phyloP scores from a whole-genome alignment of 1,140 invertebrate species.

The Aphis gossypii region DNA sequence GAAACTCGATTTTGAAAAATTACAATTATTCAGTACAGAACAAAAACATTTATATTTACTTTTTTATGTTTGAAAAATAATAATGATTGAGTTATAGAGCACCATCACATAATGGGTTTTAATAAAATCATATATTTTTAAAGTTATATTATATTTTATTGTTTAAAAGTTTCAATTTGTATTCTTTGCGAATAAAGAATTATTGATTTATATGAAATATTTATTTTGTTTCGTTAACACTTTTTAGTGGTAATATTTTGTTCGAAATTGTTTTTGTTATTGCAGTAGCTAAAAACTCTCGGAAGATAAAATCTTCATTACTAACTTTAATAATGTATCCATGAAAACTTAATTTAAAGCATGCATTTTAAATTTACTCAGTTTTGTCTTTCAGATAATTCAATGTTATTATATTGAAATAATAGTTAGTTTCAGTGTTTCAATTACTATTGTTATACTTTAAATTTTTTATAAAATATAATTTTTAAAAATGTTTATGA shows the following conservation, averaged over 20 bases:
- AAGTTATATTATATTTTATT: neutral
- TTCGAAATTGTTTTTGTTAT: neutral
- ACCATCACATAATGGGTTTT: constrained; percentile 25
- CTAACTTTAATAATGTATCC: neutral
- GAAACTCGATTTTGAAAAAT: constrained; percentile 5
- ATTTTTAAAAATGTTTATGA: neutral
- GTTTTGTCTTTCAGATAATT: neutral
- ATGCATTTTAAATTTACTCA: neutral
- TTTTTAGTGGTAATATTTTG: constrained; percentile 2
- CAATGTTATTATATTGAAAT: neutral
- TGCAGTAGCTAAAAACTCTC: neutral
- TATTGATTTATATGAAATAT: neutral
- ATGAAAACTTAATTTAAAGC: neutral
- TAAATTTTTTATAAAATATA: neutral
- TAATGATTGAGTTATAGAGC: constrained; percentile 12
- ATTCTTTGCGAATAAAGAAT: neutral
- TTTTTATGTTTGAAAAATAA: neutral
- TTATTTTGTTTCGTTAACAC: constrained; percentile 11
- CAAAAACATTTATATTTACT: neutral
- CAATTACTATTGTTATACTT: neutral
- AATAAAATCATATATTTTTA: constrained; percentile 3
- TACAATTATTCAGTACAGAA: neutral
- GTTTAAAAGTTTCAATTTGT: neutral
- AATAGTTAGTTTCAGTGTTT: neutral
- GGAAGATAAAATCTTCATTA: neutral